A percentile compares a stretch with the other conserved stretches of the same genome.
Conservation (phyloP, 2,113 vertebrate genomes). For the Ammodytes dubius region DNA sequence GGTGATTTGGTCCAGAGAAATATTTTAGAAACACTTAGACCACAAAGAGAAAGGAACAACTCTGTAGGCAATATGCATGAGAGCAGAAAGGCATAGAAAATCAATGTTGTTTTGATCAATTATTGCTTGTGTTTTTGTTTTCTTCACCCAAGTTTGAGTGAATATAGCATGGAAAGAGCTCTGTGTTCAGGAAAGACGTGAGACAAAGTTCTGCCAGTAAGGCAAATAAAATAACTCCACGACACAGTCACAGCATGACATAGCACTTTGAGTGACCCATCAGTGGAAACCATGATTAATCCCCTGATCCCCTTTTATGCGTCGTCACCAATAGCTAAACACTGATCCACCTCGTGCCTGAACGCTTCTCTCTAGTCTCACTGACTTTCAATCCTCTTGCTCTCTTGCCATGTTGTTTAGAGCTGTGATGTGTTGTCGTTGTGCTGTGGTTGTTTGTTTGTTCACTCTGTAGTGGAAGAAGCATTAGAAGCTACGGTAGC, state of each 20-base stretch:
- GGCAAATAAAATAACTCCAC: neutral
- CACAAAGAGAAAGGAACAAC: constrained; percentile 1
- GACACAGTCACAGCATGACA: neutral
- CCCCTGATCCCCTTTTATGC: neutral
- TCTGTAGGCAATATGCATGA: constrained; percentile 35
- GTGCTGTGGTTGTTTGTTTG: constrained; percentile 58
- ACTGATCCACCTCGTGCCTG: constrained; percentile 54
- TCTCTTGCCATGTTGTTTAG: constrained; percentile 3
- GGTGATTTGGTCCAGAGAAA: neutral
- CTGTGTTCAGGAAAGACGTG: constrained; percentile 19
- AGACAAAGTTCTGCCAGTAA: constrained; percentile 2
- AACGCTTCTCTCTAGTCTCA: constrained; percentile 49
- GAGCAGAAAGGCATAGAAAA: constrained; percentile 23
- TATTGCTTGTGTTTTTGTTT: constrained; percentile 34
- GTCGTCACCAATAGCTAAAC: neutral
- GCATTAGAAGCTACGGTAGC: constrained; percentile 23
- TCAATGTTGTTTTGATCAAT: neutral
- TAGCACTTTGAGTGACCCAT: neutral
- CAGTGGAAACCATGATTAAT: neutral
- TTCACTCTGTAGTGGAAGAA: constrained; percentile 42
- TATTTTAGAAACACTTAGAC: neutral
- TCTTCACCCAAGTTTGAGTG: constrained; percentile 19
- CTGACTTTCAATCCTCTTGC: constrained; percentile 33
- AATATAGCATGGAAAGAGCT: neutral
- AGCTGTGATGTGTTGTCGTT: constrained; percentile 13